Base-by-base conservation (phyloP, 2,888 invertebrate genomes). In the Eupithecia centaureata region DNA sequence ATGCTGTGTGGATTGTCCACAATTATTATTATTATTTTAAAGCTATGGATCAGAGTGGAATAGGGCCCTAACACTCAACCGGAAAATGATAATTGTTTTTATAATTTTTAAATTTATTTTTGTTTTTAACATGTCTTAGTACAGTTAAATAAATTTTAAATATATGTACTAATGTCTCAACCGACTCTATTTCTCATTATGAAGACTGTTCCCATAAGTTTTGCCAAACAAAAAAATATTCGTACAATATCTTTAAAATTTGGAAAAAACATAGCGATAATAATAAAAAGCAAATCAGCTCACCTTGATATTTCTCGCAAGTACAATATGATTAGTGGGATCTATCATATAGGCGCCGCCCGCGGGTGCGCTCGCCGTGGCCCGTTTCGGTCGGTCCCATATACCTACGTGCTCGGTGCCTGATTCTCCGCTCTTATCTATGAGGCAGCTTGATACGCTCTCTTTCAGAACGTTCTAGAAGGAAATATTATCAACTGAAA, bases 331-430 rank as follows among this genome's bases (percentile, higher is more conserved):
- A 73, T 89, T 86, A 73, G 86, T 86, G 0, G 86, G 82, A 65
- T 94, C 94, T n/a, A 90, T 87, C 82, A 94, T 91, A 73, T 95
- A 95, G 0, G 92, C 89, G 0, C 92, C 92, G 2, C 92, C 91
- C 0, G 90, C 76, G 62, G 94, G 91, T 0, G 81, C 80, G 71
- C 87, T 89, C 7, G 88, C 86, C 18, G 88, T 88, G 0, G 89
- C 87, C 5, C 95, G 87, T 78, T 94, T 94, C 13, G 94, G 94
- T n/a, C 94, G 85, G 82, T 95, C 95, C 94, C 95, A 95, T 54
- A 95, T 93, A 25, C 95, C 95, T 2, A 94, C 92, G 78, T 92
- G 94, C 54, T 94, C 94, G 0, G 82, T 78, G 0, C 77, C 82
- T n/a, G 82, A 81, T 5, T 93, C 91, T 0, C 80, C 78, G 1